Percentiles rank a stretch among this genome's conserved stretches.
phyloP scores from a whole-genome alignment of 1,140 invertebrate species.

The Pygmarrhopalites habei region DNA sequence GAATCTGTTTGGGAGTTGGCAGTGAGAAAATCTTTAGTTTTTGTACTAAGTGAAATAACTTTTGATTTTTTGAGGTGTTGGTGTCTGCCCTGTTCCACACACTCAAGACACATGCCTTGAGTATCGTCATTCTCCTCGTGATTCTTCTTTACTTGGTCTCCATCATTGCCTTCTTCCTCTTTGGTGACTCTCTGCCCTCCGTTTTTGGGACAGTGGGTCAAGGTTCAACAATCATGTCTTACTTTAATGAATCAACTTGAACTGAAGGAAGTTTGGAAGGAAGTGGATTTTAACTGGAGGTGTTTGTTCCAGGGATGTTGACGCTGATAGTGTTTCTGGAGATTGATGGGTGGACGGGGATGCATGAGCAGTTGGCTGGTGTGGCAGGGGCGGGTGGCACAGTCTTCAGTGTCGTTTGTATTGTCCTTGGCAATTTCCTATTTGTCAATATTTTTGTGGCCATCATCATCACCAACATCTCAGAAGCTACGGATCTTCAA shows the following conservation, averaged over 20 bases:
- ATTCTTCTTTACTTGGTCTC: constrained; percentile 28
- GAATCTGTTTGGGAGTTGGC: no score
- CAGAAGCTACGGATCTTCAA: constrained; percentile 40
- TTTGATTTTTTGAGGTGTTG: constrained; percentile 13
- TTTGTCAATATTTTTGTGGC: constrained; percentile 43
- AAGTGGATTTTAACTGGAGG: no score
- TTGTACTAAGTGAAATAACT: no score
- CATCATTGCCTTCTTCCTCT: constrained; percentile 28
- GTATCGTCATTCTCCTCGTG: constrained; percentile 29
- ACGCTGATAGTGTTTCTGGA: neutral
- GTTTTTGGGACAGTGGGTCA: constrained; percentile 18
- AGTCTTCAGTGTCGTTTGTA: constrained; percentile 27
- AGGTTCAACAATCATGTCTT: no score
- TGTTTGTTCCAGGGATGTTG: no score
- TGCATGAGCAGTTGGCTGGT: constrained; percentile 3
- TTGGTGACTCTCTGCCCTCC: neutral
- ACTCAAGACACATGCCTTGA: constrained; percentile 27
- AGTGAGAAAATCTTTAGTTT: no score
- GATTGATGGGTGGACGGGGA: constrained; percentile 32
- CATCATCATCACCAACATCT: constrained; percentile 43
- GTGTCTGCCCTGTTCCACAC: constrained; percentile 32
- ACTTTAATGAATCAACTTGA: no score
- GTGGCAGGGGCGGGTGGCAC: neutral
- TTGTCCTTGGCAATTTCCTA: constrained; percentile 42
- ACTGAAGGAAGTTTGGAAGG: no score